Percentiles rank a stretch among this genome's conserved stretches.
These are phyloP conservation scores for Scaptomyza montana DNA, from an alignment of 1,140 invertebrate species.

Conservation along the genomic window DNA sequence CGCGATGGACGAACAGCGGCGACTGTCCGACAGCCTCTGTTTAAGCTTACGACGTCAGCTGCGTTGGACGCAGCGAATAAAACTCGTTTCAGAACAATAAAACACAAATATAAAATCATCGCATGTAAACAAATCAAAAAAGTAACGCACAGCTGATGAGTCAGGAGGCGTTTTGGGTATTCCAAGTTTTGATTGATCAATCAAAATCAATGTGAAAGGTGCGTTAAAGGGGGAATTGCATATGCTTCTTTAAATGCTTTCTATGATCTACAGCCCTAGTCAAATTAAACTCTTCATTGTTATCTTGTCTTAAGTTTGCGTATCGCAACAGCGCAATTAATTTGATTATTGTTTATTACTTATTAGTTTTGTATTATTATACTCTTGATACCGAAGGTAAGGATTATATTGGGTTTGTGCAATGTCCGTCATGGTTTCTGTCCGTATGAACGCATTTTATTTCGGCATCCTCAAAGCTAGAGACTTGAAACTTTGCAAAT, in stretches of 20 bases:
- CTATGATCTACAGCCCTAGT: not conserved
- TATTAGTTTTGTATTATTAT: not conserved
- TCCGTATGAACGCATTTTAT: no score
- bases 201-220: conserved; percentile 13
- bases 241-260: no score
- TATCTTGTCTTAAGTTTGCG: not conserved
- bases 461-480: no score
- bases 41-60: conserved; percentile 29
- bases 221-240: conserved; percentile 7
- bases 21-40: conserved; percentile 48
- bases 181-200: conserved; percentile 44
- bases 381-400: no score
- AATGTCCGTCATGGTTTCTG: no score
- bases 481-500: no score
- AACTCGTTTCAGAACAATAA: conserved; percentile 32
- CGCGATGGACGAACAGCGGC: conserved; percentile 66
- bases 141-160: conserved; percentile 48
- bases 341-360: not conserved
- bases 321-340: not conserved
- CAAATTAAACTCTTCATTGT: not conserved
- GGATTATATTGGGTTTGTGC: no score
- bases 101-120: conserved; percentile 1
- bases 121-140: conserved; percentile 20
- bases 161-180: conserved; percentile 61
- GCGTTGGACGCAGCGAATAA: conserved; percentile 33